A percentile compares a stretch with the other conserved stretches of the same genome.
Conservation (phyloP, 2,888 invertebrate genomes). For the Noctua comes region DNA sequence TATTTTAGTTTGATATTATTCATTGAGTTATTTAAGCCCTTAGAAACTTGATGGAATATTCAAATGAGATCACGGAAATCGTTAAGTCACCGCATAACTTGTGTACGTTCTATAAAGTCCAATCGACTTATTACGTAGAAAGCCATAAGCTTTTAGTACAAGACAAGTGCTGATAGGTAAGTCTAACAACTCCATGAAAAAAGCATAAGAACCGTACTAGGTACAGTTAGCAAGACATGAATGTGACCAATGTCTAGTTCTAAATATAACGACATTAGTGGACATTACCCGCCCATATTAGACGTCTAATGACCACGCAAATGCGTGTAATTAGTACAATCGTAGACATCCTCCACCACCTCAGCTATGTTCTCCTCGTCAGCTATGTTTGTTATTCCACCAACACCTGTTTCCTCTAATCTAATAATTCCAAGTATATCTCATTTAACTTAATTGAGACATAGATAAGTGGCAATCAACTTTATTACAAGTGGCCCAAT, state of each 20-base stretch:
- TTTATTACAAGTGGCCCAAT: constrained; percentile 72
- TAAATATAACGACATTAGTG: constrained; percentile 51
- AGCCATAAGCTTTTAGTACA: not conserved
- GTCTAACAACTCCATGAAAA: constrained; percentile 13
- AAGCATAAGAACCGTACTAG: not conserved
- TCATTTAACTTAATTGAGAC: constrained; percentile 73
- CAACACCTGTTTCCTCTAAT: constrained; percentile 72
- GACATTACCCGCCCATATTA: constrained; percentile 56
- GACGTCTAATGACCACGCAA: constrained; percentile 50
- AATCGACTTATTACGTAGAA: constrained; percentile 8
- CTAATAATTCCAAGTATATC: constrained; percentile 64
- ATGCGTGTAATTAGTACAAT: constrained; percentile 55
- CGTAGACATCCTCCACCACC: constrained; percentile 55
- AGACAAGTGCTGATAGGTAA: not conserved
- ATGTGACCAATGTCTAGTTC: constrained; percentile 37
- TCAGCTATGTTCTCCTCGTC: constrained; percentile 42
- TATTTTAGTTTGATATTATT: constrained; percentile 71
- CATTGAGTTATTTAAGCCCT: constrained; percentile 54
- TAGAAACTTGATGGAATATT: constrained; percentile 59
- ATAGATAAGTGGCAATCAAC: constrained; percentile 73
- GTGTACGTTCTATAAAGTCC: constrained; percentile 20
- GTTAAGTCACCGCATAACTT: constrained; percentile 29
- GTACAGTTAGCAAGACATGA: not conserved
- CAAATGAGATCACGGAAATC: constrained; percentile 53
- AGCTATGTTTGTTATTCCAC: constrained; percentile 54